These are phyloP conservation scores for Peribatodes rhomboidaria DNA, from an alignment of 2,888 invertebrate species.

Conservation along the genomic window DNA sequence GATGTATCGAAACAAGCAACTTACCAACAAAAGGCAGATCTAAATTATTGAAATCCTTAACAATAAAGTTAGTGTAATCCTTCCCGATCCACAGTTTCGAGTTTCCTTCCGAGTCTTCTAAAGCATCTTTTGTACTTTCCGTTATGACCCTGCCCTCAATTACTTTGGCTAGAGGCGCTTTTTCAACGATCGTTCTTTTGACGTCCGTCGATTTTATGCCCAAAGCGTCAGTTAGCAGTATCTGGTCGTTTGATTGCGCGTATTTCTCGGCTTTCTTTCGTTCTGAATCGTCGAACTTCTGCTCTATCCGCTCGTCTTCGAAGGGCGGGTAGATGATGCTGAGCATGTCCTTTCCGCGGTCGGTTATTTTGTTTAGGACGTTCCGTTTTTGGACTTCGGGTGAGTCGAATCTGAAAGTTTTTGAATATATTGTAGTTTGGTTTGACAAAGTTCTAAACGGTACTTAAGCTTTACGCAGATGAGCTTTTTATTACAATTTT, in stretches of 20 bases:
- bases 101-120: constrained; percentile 87
- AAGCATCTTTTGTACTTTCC: constrained; percentile 67
- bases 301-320: constrained; percentile 76
- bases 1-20: constrained; percentile 45
- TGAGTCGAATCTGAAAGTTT: constrained; percentile 53
- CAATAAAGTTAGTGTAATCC: constrained; percentile 98
- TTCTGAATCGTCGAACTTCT: constrained; percentile 78
- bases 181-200: constrained; percentile 60
- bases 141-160: constrained; percentile 75
- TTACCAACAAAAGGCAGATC: constrained; percentile 92
- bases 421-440: not conserved
- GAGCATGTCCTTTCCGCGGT: constrained; percentile 79
- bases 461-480: no score
- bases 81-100: constrained; percentile 98
- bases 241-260: constrained; percentile 75
- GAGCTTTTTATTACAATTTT: not conserved
- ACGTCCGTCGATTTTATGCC: constrained; percentile 52
- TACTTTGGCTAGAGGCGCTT: constrained; percentile 74
- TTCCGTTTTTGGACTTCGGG: constrained; percentile 73
- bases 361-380: constrained; percentile 77
- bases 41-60: constrained; percentile 96
- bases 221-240: constrained; percentile 63
- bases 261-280: constrained; percentile 81
- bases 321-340: constrained; percentile 79
- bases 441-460: not conserved